A percentile compares a stretch with the other conserved stretches of the same genome.
Conservation (phyloP, 2,888 invertebrate species). For the Mellilla xanthometata region DNA sequence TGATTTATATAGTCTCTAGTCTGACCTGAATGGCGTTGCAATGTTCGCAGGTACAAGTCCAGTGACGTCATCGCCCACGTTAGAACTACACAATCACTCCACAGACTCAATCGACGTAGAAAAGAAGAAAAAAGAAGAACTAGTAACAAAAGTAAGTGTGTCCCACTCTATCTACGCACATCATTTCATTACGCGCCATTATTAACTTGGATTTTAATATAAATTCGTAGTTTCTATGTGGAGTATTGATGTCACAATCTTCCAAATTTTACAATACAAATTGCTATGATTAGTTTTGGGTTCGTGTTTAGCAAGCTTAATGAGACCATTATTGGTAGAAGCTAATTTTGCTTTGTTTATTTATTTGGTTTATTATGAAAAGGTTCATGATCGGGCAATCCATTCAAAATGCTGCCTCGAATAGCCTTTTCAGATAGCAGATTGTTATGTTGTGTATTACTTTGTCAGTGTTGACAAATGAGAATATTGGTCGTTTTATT, state of each 20-base stretch:
- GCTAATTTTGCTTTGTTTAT: constrained; percentile 15
- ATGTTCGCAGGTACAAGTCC: constrained; percentile 85
- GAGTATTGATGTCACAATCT: constrained; percentile 55
- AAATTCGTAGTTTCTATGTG: constrained; percentile 41
- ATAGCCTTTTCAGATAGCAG: constrained; percentile 29
- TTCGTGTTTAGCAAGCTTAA: constrained; percentile 35
- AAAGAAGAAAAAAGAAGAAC: constrained; percentile 86
- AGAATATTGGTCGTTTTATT: constrained; percentile 2
- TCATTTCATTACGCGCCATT: constrained; percentile 47
- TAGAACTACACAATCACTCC: constrained; percentile 89
- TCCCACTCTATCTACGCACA: constrained; percentile 2
- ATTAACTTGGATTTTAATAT: constrained; percentile 50
- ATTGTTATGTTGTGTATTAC: constrained; percentile 10
- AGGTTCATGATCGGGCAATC: constrained; percentile 27
- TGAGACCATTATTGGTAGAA: constrained; percentile 16
- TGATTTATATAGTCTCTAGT: too few relatives aligned
- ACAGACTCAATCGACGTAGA: constrained; percentile 88
- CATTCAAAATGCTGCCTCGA: constrained; percentile 28
- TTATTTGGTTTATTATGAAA: constrained; percentile 21
- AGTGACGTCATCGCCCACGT: constrained; percentile 87
- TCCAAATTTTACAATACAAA: constrained; percentile 40
- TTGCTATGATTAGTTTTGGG: constrained; percentile 55
- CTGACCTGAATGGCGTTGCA: too few relatives aligned
- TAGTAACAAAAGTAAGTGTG: constrained; percentile 77
- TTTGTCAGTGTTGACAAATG: constrained; percentile 24